Conservation (phyloP, 1,140 invertebrate species). For the Monomorium pharaonis region DNA sequence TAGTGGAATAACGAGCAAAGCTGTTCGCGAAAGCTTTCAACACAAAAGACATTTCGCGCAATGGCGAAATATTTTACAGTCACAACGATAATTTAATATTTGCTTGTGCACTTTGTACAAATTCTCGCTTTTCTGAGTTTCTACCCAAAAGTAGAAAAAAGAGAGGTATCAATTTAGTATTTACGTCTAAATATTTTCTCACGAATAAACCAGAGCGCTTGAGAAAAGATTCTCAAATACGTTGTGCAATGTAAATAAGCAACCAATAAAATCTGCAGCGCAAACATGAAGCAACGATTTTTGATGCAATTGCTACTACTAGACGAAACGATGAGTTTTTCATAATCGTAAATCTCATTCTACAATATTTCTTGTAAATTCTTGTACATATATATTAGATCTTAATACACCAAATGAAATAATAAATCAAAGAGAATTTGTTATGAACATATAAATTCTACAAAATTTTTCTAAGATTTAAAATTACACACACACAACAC, state of each 20-base stretch:
- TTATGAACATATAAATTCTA: neutral
- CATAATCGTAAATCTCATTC: neutral
- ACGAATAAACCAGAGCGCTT: neutral
- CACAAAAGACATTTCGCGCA: constrained; percentile 27
- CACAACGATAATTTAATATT: neutral
- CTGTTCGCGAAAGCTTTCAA: constrained; percentile 14
- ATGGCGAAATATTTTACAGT: constrained; percentile 3
- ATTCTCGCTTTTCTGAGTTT: neutral
- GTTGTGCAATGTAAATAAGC: neutral
- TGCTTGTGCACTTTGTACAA: neutral
- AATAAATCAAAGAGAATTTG: neutral
- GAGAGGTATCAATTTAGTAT: constrained; percentile 17
- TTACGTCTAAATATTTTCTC: constrained; percentile 44
- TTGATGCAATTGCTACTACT: neutral
- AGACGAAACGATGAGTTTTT: neutral
- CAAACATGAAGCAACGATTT: constrained; percentile 9
- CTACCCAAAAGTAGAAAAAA: neutral
- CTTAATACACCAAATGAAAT: neutral
- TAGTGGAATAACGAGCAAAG: constrained; percentile 34
- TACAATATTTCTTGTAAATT: neutral
- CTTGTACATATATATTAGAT: neutral
- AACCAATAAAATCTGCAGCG: neutral
- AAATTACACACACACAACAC: too few species aligned
- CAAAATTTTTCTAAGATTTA: neutral
- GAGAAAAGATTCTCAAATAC: neutral